These are phyloP conservation scores for Heliconius hermathena DNA, from an alignment of 1,140 invertebrate genomes.

Conservation along the genomic window DNA sequence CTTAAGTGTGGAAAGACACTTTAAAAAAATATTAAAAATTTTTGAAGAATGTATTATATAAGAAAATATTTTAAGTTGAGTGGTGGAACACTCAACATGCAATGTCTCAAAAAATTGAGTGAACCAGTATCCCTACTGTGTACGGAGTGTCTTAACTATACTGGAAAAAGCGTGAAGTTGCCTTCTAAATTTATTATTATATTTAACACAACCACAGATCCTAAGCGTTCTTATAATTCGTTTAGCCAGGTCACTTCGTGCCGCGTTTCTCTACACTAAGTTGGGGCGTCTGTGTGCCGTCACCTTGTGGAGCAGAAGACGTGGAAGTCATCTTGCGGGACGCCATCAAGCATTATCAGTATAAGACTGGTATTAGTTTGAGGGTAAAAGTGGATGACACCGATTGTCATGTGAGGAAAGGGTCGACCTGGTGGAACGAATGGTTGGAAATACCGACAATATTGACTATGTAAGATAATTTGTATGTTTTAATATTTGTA, in stretches of 20 bases:
- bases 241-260: conserved; percentile 86
- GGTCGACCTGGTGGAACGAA: conserved; percentile 67
- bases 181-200: neutral
- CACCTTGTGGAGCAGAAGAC: conserved; percentile 83
- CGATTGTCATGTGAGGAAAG: conserved; percentile 83
- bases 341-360: conserved; percentile 83
- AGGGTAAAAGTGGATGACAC: conserved; percentile 82
- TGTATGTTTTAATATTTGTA: neutral
- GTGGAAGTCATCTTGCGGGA: conserved; percentile 82
- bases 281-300: conserved; percentile 87
- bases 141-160: too few species aligned
- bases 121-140: too few species aligned
- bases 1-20: too few species aligned
- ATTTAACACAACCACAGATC: neutral
- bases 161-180: neutral
- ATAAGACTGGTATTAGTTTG: conserved; percentile 82
- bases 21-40: too few species aligned
- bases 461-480: conserved; percentile 71
- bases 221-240: conserved; percentile 61
- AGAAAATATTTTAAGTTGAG: neutral
- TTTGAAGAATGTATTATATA: too few species aligned
- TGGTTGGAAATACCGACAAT: conserved; percentile 75
- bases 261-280: conserved; percentile 86
- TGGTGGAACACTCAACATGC: neutral
- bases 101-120: neutral